A percentile compares a stretch with the other conserved stretches of the same genome.
phyloP scores from a whole-genome alignment of 2,113 vertebrate genomes.

The Leucopsar rothschildi region DNA sequence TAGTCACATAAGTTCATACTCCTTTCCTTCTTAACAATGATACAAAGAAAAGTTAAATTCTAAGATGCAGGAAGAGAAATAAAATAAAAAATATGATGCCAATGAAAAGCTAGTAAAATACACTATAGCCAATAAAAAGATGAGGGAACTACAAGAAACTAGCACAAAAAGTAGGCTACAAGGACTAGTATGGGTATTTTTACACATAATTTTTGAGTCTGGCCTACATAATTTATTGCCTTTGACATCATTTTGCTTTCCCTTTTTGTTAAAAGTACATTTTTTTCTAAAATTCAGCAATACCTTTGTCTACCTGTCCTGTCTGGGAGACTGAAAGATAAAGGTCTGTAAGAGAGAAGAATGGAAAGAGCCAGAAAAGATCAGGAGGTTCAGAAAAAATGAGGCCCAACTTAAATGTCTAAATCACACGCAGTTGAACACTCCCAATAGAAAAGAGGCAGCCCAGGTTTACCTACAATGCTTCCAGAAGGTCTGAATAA shows the following conservation, averaged over 20 bases:
- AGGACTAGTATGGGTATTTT: slow-evolving; percentile 76
- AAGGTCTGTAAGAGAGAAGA: slow-evolving; percentile 99
- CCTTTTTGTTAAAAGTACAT: slow-evolving; percentile 80
- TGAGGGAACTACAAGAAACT: slow-evolving; percentile 77
- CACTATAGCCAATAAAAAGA: slow-evolving; percentile 78
- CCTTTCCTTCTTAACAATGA: slow-evolving; percentile 63
- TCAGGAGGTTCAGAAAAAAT: slow-evolving; percentile 89
- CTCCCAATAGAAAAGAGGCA: slow-evolving; percentile 54
- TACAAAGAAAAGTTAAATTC: slow-evolving; percentile 68
- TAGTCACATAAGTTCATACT: not conserved
- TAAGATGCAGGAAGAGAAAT: slow-evolving; percentile 73
- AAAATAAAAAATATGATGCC: slow-evolving; percentile 75
- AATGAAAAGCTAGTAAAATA: slow-evolving; percentile 78
- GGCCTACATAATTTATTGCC: slow-evolving; percentile 83
- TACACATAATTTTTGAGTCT: slow-evolving; percentile 89
- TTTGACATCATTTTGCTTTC: slow-evolving; percentile 87
- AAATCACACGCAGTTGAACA: slow-evolving; percentile 69
- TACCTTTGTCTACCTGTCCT: slow-evolving; percentile 99
- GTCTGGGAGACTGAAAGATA: slow-evolving; percentile 99
- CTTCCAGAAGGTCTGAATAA: slow-evolving; percentile 30
- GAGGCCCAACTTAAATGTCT: slow-evolving; percentile 87
- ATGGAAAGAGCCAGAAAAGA: slow-evolving; percentile 98
- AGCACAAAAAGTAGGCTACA: slow-evolving; percentile 80
- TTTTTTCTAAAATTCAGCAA: slow-evolving; percentile 90
- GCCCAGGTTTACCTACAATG: slow-evolving; percentile 47